These are phyloP conservation scores for Nemoura dubitans DNA, from an alignment of 2,888 invertebrate species.

Conservation along the genomic window DNA sequence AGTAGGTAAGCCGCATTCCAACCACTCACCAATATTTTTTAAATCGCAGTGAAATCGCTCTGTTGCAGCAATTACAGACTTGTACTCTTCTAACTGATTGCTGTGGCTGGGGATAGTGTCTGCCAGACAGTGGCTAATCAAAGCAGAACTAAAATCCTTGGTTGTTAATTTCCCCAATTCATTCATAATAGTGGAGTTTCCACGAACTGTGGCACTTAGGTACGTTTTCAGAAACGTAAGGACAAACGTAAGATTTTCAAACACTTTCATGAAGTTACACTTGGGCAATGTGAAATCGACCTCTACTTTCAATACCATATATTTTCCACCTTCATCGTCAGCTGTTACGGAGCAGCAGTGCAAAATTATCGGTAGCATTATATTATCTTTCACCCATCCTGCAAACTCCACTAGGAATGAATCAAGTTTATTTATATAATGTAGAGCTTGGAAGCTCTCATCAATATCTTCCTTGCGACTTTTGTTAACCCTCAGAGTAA, in stretches of 20 bases:
- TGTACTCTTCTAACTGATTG: slow-evolving; percentile 74
- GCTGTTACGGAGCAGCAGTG: slow-evolving; percentile 60
- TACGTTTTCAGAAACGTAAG: slow-evolving; percentile 68
- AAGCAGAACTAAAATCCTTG: slow-evolving; percentile 69
- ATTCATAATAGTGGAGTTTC: slow-evolving; percentile 63
- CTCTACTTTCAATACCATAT: slow-evolving; percentile 55
- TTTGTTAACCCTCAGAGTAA: slow-evolving; percentile 61
- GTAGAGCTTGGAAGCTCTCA: slow-evolving; percentile 60
- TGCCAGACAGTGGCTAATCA: slow-evolving; percentile 78
- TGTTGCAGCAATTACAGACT: slow-evolving; percentile 70
- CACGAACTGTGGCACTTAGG: slow-evolving; percentile 63
- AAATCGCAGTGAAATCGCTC: slow-evolving; percentile 73
- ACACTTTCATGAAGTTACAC: slow-evolving; percentile 65
- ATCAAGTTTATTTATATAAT: slow-evolving; percentile 60
- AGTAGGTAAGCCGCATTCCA: too few species aligned
- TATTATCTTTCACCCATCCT: slow-evolving; percentile 65
- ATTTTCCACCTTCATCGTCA: slow-evolving; percentile 45
- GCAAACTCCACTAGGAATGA: slow-evolving; percentile 67
- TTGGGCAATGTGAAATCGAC: slow-evolving; percentile 52
- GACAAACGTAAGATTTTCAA: slow-evolving; percentile 66
- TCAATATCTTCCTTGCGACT: slow-evolving; percentile 56
- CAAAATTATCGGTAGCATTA: slow-evolving; percentile 69
- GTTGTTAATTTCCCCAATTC: slow-evolving; percentile 64
- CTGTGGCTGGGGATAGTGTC: slow-evolving; percentile 80
- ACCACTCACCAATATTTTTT: slow-evolving; percentile 58